phyloP scores from a whole-genome alignment of 2,113 vertebrate genomes.

The Paradisaea rubra region DNA sequence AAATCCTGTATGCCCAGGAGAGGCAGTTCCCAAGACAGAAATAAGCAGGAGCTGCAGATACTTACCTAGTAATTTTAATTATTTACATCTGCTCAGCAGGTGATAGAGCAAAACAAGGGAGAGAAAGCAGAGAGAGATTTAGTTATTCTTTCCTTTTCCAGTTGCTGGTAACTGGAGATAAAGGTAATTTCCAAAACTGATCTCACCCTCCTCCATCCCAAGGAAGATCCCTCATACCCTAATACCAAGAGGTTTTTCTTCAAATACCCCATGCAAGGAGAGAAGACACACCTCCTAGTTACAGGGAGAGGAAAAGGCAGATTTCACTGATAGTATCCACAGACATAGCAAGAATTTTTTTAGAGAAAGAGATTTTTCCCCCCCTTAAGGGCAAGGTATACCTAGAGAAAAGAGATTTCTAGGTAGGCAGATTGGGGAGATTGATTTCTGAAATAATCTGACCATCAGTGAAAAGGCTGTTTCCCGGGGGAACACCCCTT shows the following conservation, averaged over 20 bases:
- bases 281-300: not conserved
- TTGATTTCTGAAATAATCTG: not conserved
- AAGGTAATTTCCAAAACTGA: constrained; percentile 19
- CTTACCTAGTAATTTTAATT: not conserved
- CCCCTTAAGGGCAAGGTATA: not conserved
- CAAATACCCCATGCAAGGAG: not conserved
- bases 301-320: not conserved
- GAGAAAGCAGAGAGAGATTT: not conserved
- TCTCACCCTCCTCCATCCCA: not conserved
- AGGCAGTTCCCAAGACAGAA: not conserved
- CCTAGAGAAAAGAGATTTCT: not conserved
- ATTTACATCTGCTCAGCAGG: not conserved
- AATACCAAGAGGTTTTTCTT: not conserved
- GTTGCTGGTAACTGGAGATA: constrained; percentile 5
- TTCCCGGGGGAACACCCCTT: not conserved
- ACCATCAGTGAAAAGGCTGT: not conserved
- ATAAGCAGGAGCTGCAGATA: not conserved
- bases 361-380: not conserved
- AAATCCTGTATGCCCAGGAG: not conserved
- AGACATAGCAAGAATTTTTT: not conserved
- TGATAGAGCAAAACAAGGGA: not conserved
- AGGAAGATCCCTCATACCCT: not conserved
- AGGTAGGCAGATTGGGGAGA: not conserved
- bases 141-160: not conserved
- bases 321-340: not conserved